Conservation (phyloP, 2,797 vertebrate genomes). For the Sphenodon punctatus region DNA sequence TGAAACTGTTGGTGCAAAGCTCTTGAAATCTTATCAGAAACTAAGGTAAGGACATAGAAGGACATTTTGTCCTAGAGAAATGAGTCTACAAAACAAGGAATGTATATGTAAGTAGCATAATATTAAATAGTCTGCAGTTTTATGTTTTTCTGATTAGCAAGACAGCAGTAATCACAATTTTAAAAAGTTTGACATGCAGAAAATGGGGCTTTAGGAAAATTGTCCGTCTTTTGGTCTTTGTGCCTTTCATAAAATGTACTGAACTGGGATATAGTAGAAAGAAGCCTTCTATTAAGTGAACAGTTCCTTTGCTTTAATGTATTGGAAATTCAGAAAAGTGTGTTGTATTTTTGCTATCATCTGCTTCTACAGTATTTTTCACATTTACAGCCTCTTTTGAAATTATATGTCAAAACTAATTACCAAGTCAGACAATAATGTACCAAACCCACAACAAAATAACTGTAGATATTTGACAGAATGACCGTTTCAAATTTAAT, state of each 20-base stretch:
- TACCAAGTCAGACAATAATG: background rate
- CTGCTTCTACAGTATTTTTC: background rate
- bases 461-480: background rate
- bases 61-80: background rate
- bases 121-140: background rate
- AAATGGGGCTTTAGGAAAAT: background rate
- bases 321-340: background rate
- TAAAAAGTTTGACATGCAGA: background rate
- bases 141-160: background rate
- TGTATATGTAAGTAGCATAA: background rate
- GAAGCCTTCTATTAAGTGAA: background rate
- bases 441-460: background rate
- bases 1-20: conserved; percentile 84
- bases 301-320: background rate
- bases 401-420: background rate
- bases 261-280: background rate
- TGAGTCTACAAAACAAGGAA: background rate
- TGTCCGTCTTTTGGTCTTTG: background rate
- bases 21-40: conserved; percentile 83
- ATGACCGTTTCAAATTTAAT: background rate
- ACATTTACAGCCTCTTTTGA: background rate
- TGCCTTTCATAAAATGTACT: background rate
- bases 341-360: accelerated
- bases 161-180: background rate
- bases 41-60: conserved; percentile 78